These are phyloP conservation scores for Cyrtorhinus lividipennis DNA, from an alignment of 1,140 invertebrate genomes.

Conservation along the genomic window DNA sequence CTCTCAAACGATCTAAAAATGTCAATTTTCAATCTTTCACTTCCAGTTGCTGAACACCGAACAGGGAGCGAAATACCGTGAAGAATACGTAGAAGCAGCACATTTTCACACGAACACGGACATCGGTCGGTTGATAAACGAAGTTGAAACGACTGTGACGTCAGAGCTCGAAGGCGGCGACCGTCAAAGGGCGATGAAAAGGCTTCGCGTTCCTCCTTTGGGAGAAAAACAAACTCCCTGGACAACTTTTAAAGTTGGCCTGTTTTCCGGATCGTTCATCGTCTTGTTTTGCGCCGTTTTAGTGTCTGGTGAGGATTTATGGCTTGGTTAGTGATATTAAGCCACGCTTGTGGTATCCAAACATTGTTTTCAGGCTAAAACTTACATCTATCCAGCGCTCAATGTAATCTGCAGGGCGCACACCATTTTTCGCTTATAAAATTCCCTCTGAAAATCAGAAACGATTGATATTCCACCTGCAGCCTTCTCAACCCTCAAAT, in stretches of 20 bases:
- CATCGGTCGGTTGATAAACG: slow-evolving; percentile 69
- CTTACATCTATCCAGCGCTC: slow-evolving; percentile 21
- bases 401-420: too few species aligned
- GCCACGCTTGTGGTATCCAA: not conserved
- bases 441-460: too few species aligned
- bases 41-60: slow-evolving; percentile 40
- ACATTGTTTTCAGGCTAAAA: slow-evolving; percentile 6
- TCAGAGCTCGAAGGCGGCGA: slow-evolving; percentile 70
- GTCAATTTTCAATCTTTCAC: too few species aligned
- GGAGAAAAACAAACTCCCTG: slow-evolving; percentile 68
- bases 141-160: slow-evolving; percentile 70
- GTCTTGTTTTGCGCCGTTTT: slow-evolving; percentile 59
- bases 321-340: slow-evolving; percentile 24
- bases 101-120: slow-evolving; percentile 79
- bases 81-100: slow-evolving; percentile 61
- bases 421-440: too few species aligned
- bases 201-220: slow-evolving; percentile 68
- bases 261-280: slow-evolving; percentile 67
- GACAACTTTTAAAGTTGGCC: slow-evolving; percentile 71
- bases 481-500: too few species aligned
- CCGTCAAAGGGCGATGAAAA: slow-evolving; percentile 72
- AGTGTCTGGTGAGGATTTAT: slow-evolving; percentile 48
- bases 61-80: slow-evolving; percentile 52
- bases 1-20: too few species aligned
- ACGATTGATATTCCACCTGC: too few species aligned